Evolutionary conservation across 37 sponge, comb jelly and placozoan species (phyloP), one percentile per base, ranked within the genome.

Genomic region (Geodia barretti): DNA sequence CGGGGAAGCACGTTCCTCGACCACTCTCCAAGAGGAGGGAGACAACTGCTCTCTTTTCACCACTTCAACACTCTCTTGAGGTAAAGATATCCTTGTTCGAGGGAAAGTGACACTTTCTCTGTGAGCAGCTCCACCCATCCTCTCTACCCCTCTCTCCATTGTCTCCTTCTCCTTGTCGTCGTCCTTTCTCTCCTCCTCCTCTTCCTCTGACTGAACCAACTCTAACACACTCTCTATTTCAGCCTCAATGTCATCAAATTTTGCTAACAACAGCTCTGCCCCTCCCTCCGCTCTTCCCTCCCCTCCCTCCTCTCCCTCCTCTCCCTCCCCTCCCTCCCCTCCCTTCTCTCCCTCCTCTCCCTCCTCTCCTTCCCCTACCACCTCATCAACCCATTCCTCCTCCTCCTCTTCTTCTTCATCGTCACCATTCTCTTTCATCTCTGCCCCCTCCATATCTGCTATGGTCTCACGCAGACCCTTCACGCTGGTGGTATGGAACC

Each of bases 381-480:
- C 11, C 47, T 81, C 62, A 62, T 70, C 63, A n/a, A 71, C 81
- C 40, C 25, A 34, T 34, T 4, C 54, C 43, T 80, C 58, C 21
- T 2, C 32, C 5, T 4, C 68, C 34, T 68, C 68, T 33, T 4
- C 3, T 33, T 33, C 68, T 33, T 33, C 34, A 7, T 47, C 54
- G 54, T 47, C 11, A 47, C 14, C 54, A 7, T 47, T 47, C 54
- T 17, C 54, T 21, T 68, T 21, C 2, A 30, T 33, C 3, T 68
- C 68, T 68, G 19, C 69, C 3, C 39, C 20, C 26, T 76, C 84
- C 38, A 84, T 68, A 7, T 75, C 84, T 32, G 64, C 62, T 21
- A 84, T 84, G 69, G 84, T 68, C 29, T 58, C 76, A 3, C 32
- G 34, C 60, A 84, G 39, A 0, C 84, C 84, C 34, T 75, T 75